A percentile compares a stretch with the other conserved stretches of the same genome.
These are phyloP conservation scores for Slavum lentiscoides DNA, from an alignment of 2,888 invertebrate genomes.

Conservation along the genomic window DNA sequence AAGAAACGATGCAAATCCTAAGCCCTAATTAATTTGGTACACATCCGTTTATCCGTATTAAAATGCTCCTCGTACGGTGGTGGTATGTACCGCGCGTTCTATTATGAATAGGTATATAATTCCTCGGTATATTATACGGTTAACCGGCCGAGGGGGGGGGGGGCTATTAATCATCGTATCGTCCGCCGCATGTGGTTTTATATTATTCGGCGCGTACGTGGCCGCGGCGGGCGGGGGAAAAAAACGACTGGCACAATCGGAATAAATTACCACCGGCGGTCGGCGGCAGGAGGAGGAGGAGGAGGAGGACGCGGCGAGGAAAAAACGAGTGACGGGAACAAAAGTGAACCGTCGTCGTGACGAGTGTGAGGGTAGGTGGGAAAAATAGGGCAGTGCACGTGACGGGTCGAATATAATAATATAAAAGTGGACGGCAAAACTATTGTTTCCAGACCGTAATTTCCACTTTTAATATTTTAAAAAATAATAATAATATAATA, in stretches of 20 bases:
- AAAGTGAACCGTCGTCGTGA: slow-evolving; percentile 12
- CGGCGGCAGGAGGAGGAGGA: slow-evolving; percentile 6
- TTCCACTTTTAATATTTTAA: slow-evolving; percentile 46
- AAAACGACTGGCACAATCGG: slow-evolving; percentile 34
- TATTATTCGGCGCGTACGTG: slow-evolving; percentile 7
- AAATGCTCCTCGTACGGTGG: too few relatives aligned
- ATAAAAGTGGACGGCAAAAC: slow-evolving; percentile 39
- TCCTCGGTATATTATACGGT: too few relatives aligned
- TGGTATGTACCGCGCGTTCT: too few relatives aligned
- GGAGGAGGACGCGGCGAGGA: neutral
- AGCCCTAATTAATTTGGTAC: too few relatives aligned
- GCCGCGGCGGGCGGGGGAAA: neutral
- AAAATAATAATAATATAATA: slow-evolving; percentile 25
- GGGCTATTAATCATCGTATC: too few relatives aligned
- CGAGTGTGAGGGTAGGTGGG: neutral
- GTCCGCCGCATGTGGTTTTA: slow-evolving; percentile 19
- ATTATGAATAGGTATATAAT: too few relatives aligned
- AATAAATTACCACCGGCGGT: slow-evolving; percentile 41
- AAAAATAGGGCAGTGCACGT: slow-evolving; percentile 29
- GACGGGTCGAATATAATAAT: slow-evolving; percentile 37
- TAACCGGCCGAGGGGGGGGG: too few relatives aligned
- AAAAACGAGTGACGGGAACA: slow-evolving; percentile 39
- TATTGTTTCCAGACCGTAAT: slow-evolving; percentile 49
- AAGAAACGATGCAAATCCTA: too few relatives aligned
- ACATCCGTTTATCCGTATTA: too few relatives aligned